phyloP scores from a whole-genome alignment of 2,888 invertebrate genomes.

The Leptinotarsa tumamoca region DNA sequence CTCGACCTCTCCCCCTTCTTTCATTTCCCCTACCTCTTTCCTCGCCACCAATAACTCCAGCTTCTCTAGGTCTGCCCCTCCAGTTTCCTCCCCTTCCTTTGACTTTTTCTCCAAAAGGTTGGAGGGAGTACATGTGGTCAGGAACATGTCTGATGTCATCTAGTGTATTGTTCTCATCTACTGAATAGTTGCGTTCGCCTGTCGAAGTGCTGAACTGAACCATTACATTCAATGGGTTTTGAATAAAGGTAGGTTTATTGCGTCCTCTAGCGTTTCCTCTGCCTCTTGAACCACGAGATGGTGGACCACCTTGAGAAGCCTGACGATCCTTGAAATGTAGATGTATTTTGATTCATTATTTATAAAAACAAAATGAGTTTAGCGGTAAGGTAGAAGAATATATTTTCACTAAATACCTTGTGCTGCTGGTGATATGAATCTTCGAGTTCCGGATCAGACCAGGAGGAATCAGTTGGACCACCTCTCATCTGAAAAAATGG shows the following conservation, averaged over 20 bases:
- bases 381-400: not conserved
- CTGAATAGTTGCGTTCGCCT: conserved; percentile 54
- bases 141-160: conserved; percentile 50
- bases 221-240: conserved; percentile 55
- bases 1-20: conserved; percentile 21
- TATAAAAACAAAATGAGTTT: not conserved
- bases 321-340: conserved; percentile 18
- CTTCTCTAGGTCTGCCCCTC: conserved; percentile 21
- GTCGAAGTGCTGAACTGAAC: conserved; percentile 55
- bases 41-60: conserved; percentile 25
- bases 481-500: conserved; percentile 33
- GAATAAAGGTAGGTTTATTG: conserved; percentile 33
- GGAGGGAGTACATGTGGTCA: conserved; percentile 34
- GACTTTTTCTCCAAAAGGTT: not conserved
- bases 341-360: not conserved
- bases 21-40: conserved; percentile 29
- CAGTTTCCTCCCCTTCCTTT: conserved; percentile 27
- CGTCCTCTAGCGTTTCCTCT: conserved; percentile 20
- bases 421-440: conserved; percentile 16
- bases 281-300: conserved; percentile 33
- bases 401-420: conserved; percentile 27
- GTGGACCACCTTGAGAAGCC: not conserved
- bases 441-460: conserved; percentile 56
- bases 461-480: conserved; percentile 56
- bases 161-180: conserved; percentile 51